These are phyloP conservation scores for Choreutis nemorana DNA, from an alignment of 2,888 invertebrate genomes.

Conservation along the genomic window DNA sequence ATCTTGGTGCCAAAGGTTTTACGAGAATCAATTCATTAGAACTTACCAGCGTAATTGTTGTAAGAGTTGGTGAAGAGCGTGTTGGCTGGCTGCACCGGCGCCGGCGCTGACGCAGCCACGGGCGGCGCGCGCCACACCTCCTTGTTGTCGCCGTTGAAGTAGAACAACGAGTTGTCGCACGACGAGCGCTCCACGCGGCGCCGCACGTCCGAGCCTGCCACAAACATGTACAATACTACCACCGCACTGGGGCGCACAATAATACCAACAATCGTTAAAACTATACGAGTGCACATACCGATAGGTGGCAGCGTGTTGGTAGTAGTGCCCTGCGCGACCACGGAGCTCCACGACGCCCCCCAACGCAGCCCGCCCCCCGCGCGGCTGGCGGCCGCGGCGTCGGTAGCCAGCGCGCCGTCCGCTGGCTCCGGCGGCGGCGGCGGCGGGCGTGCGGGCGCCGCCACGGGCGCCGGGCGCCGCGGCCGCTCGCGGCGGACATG, in stretches of 20 bases:
- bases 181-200: too few relatives aligned
- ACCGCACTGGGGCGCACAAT: too few relatives aligned
- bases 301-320: not conserved
- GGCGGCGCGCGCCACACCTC: conserved; percentile 7
- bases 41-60: conserved; percentile 26
- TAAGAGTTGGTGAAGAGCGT: too few relatives aligned
- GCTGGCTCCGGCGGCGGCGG: conserved; percentile 5
- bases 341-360: conserved; percentile 47
- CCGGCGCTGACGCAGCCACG: conserved; percentile 11
- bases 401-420: conserved; percentile 61
- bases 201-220: too few relatives aligned
- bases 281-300: too few relatives aligned
- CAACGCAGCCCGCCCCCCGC: conserved; percentile 9
- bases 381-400: conserved; percentile 58
- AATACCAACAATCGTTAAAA: too few relatives aligned
- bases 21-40: too few relatives aligned
- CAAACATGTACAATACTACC: too few relatives aligned
- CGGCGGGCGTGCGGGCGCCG: conserved; percentile 8
- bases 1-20: too few relatives aligned
- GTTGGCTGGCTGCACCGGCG: conserved; percentile 14
- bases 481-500: conserved; percentile 46
- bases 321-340: conserved; percentile 27
- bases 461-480: conserved; percentile 22
- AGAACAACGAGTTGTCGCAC: conserved; percentile 48
- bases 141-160: conserved; percentile 70